Evolutionary conservation across 2,113 vertebrate genomes (phyloP).

Genomic region (Cyprinus carpio): DNA sequence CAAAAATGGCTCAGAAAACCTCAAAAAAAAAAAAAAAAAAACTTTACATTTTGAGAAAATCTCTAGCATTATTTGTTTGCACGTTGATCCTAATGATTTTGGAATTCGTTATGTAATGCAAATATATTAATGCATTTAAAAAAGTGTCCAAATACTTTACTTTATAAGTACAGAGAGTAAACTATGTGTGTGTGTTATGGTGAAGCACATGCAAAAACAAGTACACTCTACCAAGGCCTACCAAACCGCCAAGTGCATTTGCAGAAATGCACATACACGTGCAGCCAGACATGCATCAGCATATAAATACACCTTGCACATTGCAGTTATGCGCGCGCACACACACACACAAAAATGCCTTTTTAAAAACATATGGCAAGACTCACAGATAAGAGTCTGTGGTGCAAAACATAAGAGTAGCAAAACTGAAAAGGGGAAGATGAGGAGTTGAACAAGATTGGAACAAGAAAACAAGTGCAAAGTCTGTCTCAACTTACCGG

Average conservation of each 20-base stretch:
- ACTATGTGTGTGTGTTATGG: no score
- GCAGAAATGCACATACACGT: conserved; percentile 32
- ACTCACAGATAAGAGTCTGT: neutral
- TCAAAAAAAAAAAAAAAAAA: no score
- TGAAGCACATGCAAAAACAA: conserved; percentile 5
- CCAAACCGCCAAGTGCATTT: conserved; percentile 29
- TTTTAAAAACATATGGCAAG: conserved; percentile 16
- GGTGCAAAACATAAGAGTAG: conserved; percentile 3
- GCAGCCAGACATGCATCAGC: conserved; percentile 31
- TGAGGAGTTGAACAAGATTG: conserved; percentile 47
- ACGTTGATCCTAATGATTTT: neutral
- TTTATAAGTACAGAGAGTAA: no score
- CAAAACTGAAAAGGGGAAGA: conserved; percentile 46
- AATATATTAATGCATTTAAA: no score
- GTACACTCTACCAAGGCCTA: conserved; percentile 14
- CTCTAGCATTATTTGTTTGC: no score
- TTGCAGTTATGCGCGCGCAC: neutral
- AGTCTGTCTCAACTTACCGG: conserved; percentile 71
- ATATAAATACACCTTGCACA: conserved; percentile 23
- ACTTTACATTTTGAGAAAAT: no score
- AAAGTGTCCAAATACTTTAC: no score
- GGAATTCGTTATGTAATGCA: neutral
- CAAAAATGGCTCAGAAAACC: no score
- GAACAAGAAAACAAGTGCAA: conserved; percentile 43
- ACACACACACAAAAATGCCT: neutral